These are phyloP conservation scores for Nasonia giraulti DNA, from an alignment of 1,140 invertebrate species.

Conservation along the genomic window DNA sequence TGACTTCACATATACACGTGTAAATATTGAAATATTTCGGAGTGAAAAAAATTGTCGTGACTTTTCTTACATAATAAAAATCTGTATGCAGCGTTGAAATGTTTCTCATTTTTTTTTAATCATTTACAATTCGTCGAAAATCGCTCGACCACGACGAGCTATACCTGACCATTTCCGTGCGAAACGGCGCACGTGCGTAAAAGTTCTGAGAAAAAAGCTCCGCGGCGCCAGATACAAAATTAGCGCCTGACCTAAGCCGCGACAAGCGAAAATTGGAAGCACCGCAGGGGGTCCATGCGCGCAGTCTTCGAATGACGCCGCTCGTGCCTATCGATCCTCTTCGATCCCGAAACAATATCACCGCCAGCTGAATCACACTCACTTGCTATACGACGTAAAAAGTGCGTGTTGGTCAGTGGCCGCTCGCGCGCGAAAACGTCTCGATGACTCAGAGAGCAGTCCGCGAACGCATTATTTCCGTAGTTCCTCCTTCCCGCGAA, in stretches of 20 bases:
- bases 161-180: too few species aligned
- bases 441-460: conserved; percentile 37
- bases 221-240: conserved; percentile 23
- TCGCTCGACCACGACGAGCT: too few species aligned
- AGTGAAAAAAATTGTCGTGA: too few species aligned
- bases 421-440: conserved; percentile 13
- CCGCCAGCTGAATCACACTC: neutral
- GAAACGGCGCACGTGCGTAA: neutral
- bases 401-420: neutral
- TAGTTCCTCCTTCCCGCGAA: conserved; percentile 1
- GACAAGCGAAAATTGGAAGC: conserved; percentile 14
- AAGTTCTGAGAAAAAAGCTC: neutral
- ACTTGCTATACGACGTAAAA: neutral
- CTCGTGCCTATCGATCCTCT: neutral
- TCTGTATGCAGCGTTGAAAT: too few species aligned
- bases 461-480: conserved; percentile 29
- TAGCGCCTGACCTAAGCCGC: conserved; percentile 30
- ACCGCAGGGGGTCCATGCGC: neutral
- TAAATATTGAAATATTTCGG: too few species aligned
- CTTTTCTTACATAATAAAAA: neutral
- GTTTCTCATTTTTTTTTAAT: neutral
- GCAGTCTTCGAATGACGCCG: neutral
- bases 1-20: too few species aligned
- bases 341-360: neutral
- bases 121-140: neutral